Base-by-base conservation (phyloP, 2,113 vertebrate genomes). In the Triplophysa siluroides region DNA sequence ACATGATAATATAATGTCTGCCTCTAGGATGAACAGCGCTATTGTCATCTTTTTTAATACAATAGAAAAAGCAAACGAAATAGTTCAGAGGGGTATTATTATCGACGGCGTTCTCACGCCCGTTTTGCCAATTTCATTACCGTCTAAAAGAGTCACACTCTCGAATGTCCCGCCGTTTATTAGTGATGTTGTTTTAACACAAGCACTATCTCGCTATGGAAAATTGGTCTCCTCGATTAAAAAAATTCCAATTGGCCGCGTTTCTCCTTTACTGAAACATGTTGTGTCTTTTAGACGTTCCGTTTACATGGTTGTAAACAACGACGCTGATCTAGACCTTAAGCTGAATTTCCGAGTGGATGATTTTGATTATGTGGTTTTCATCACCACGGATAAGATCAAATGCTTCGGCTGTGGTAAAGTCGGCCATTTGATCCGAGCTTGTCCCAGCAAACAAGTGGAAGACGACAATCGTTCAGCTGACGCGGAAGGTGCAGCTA, bases 211-310 rank as follows among this genome's bases (percentile, higher is more conserved):
- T 43, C n/a, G n/a, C 0, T 45, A 68, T n/a, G 12, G 65, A 21
- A 68, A 68, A 68, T 12, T 45, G 4, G 65, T 68, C 38, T 68
- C 65, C 6, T 14, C 65, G 1, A 68, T 68, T 68, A 14, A 67
- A 23, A 67, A 67, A 12, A 67, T 14, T 23, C 65, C 19, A 21
- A 7, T 43, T 21, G 38, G 64, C 2, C 9, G 18, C 10, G 11
- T 13, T n/a, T 45, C 65, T 45, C 65, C 65, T 21, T 16, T 45
- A 43, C 65, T 67, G 38, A 45, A 67, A 14, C 65, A 45, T 23
- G n/a, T 68, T 85, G 16, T 52, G 84, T 80, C 72, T 5, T 1
- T 43, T 86, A 87, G 63, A 84, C 45, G 12, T 86, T 76, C 84
- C 1, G 19, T 9, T 21, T 66, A 23, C 23, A 33, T 54, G 62